phyloP scores from a whole-genome alignment of 2,888 invertebrate genomes.

The Mimumesa dahlbomi region DNA sequence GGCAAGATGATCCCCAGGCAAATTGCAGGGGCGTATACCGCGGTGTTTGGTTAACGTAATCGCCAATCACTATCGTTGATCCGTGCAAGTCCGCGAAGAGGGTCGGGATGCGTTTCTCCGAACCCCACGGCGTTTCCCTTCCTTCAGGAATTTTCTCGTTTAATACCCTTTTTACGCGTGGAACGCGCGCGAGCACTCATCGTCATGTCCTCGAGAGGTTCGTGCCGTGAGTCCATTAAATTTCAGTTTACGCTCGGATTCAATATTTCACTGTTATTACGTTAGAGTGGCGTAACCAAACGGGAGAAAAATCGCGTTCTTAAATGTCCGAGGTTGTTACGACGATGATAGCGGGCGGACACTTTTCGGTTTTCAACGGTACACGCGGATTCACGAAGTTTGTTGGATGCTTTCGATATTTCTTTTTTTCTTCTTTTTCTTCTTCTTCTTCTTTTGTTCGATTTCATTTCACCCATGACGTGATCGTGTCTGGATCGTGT shows the following conservation, averaged over 20 bases:
- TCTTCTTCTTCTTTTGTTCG: no score
- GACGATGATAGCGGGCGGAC: no score
- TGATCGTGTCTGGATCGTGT: no score
- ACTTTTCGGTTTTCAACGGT: no score
- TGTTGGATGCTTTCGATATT: no score
- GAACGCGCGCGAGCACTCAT: no score
- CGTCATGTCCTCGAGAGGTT: constrained; percentile 61
- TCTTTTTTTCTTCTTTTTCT: no score
- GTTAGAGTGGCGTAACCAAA: constrained; percentile 34
- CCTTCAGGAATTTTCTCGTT: constrained; percentile 44
- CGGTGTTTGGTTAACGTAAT: constrained; percentile 80
- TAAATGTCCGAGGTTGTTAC: no score
- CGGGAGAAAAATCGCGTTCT: constrained; percentile 34
- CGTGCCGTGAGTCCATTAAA: constrained; percentile 58
- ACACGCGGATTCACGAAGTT: no score
- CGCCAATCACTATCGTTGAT: constrained; percentile 77
- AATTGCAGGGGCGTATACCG: constrained; percentile 79
- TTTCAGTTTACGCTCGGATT: constrained; percentile 64
- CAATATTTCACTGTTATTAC: constrained; percentile 66
- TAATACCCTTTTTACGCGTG: constrained; percentile 26
- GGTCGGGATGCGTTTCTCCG: constrained; percentile 56
- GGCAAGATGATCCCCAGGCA: constrained; percentile 76
- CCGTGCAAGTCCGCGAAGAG: constrained; percentile 57
- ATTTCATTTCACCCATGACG: no score
- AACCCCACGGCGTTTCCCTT: constrained; percentile 53